Evolutionary conservation across 2,888 invertebrate genomes (phyloP), one percentile per base, ranked within the genome.

Genomic region (Stenodema calcarata): DNA sequence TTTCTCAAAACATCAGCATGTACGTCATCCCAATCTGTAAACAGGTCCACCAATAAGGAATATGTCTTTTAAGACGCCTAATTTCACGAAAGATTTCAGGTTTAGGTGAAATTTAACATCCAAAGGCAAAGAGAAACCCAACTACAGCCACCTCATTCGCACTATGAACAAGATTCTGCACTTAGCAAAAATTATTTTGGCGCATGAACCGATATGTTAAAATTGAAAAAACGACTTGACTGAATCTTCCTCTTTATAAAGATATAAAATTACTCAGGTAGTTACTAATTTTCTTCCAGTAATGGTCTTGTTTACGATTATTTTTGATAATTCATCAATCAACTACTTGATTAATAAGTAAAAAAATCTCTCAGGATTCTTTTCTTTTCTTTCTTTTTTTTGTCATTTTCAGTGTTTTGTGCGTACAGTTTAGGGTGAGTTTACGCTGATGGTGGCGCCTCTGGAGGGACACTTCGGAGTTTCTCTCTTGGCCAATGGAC

Each of bases 391-490:
- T 84, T 70, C 70, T 70, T 11, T 84, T 84, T 82, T 30, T 84
- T 84, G 44, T 62, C 62, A 62, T 62, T 62, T 62, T 23, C 18
- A 16, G 50, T 73, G 41, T 73, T 84, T 80, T 84, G 84, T 84
- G 84, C 84, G 84, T 84, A 84, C 84, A 84, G 73, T 41, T 84
- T 73, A 84, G 84, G 84, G 84, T 84, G 75, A 41, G 70, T 84
- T 84, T 84, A 84, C 84, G 84, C 84, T 84, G 84, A 84, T 47
- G 28, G 84, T 75, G 84, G 75, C 84, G 62, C 62, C 62, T 62
- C 62, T 50, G 75, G 42, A 23, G 82, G 84, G 69, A 27, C 50
- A 84, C 73, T 70, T 70, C 73, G 84, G n/a, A 42, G 73, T 54
- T 80, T 50, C 62, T 84, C 84, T 84, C 73, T 70, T 84, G 73